A percentile compares a stretch with the other conserved stretches of the same genome.
Conservation (phyloP, 2,797 vertebrate species). For the Cygnus olor region DNA sequence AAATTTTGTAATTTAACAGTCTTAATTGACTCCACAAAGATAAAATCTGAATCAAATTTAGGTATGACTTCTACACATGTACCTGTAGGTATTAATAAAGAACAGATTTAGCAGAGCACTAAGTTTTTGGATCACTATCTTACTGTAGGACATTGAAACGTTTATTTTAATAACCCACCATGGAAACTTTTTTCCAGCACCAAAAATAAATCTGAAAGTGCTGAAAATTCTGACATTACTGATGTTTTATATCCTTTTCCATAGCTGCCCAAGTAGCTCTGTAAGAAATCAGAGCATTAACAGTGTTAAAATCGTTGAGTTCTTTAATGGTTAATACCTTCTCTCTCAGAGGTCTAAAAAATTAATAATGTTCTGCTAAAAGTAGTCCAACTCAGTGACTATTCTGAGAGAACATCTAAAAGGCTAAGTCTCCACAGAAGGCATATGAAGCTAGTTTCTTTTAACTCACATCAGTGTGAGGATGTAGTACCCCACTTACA, state of each 20-base stretch:
- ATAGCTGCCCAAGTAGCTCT: not conserved
- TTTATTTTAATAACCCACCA: not conserved
- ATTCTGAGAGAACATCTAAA: not conserved
- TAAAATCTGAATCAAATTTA: not conserved
- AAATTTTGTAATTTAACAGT: not conserved
- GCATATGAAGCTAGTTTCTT: not conserved
- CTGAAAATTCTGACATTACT: not conserved
- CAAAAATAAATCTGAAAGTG: not conserved
- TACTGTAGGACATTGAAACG: not conserved
- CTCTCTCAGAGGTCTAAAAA: not conserved
- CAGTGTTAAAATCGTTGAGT: not conserved
- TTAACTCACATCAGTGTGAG: not conserved
- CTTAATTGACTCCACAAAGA: not conserved
- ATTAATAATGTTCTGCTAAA: not conserved
- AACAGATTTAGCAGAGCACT: not conserved
- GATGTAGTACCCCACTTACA: rapidly evolving
- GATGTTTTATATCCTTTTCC: not conserved
- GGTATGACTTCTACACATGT: rapidly evolving
- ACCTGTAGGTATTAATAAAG: not conserved
- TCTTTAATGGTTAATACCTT: not conserved
- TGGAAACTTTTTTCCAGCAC: not conserved
- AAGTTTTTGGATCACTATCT: not conserved
- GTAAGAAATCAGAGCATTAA: not conserved
- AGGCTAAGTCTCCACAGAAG: not conserved
- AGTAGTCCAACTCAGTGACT: not conserved